Evolutionary conservation across 2,888 invertebrate genomes (phyloP).

Genomic region (Ennomos fuscantarius): DNA sequence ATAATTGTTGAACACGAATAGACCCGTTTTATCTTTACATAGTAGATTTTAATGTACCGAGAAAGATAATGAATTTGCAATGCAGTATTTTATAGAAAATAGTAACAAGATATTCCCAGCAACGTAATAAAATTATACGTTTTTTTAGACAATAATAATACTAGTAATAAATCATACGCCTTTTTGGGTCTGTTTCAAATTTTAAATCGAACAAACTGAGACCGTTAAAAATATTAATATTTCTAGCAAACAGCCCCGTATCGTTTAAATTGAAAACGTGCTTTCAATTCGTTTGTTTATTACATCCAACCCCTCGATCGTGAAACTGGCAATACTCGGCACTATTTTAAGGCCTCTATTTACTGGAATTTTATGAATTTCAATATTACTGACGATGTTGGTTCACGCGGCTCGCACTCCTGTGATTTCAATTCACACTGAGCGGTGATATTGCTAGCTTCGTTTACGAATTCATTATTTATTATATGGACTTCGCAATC

Average conservation of each 20-base stretch:
- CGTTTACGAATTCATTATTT: neutral
- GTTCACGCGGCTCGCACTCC: neutral
- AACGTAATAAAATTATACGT: no score
- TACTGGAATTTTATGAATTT: slow-evolving; percentile 2
- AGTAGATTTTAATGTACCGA: no score
- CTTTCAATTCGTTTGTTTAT: slow-evolving; percentile 35
- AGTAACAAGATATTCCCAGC: no score
- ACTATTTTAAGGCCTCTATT: slow-evolving; percentile 20
- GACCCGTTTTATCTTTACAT: no score
- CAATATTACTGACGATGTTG: slow-evolving; percentile 1
- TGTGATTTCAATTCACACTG: slow-evolving; percentile 4
- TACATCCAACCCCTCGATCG: slow-evolving; percentile 20
- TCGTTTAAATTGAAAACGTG: slow-evolving; percentile 38
- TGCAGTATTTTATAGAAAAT: no score
- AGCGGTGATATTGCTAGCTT: slow-evolving; percentile 1
- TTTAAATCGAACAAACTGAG: neutral
- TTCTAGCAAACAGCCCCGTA: slow-evolving; percentile 25
- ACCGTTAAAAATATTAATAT: slow-evolving; percentile 17
- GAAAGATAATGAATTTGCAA: no score
- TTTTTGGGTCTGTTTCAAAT: no score
- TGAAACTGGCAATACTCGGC: slow-evolving; percentile 14
- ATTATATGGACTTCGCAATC: neutral
- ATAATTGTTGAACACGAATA: no score
- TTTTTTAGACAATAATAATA: no score
- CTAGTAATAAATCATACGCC: no score